phyloP scores from a whole-genome alignment of 2,113 vertebrate species.

The Vulpes ferrilata region DNA sequence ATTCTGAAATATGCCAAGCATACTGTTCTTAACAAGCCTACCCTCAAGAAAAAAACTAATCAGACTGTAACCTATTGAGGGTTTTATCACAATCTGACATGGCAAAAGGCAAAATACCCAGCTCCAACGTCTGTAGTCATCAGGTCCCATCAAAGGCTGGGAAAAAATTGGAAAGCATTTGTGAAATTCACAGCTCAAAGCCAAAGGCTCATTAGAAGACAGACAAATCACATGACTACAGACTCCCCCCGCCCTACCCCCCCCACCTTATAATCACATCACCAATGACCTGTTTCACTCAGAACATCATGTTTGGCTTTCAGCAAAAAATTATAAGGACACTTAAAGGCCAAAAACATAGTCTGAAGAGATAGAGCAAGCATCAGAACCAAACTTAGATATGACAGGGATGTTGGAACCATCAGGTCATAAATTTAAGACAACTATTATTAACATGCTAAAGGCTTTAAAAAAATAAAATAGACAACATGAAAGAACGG shows the following conservation, averaged over 20 bases:
- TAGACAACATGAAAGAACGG: background rate
- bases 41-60: background rate
- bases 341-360: background rate
- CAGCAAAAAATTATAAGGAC: background rate
- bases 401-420: background rate
- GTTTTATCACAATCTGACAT: background rate
- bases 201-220: background rate
- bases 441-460: background rate
- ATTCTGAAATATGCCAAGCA: background rate
- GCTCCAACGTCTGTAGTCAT: background rate
- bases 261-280: background rate
- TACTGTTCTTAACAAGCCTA: background rate
- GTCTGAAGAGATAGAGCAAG: background rate
- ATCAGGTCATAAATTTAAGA: background rate
- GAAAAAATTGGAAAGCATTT: background rate
- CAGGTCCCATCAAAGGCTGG: background rate
- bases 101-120: background rate
- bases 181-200: background rate
- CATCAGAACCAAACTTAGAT: background rate
- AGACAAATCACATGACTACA: background rate
- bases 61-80: background rate
- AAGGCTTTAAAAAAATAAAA: background rate
- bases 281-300: background rate
- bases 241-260: background rate
- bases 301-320: background rate